Evolutionary conservation across 2,797 vertebrate genomes (phyloP), one percentile per base, ranked within the genome.

Genomic region (Buphagus erythrorhynchus): DNA sequence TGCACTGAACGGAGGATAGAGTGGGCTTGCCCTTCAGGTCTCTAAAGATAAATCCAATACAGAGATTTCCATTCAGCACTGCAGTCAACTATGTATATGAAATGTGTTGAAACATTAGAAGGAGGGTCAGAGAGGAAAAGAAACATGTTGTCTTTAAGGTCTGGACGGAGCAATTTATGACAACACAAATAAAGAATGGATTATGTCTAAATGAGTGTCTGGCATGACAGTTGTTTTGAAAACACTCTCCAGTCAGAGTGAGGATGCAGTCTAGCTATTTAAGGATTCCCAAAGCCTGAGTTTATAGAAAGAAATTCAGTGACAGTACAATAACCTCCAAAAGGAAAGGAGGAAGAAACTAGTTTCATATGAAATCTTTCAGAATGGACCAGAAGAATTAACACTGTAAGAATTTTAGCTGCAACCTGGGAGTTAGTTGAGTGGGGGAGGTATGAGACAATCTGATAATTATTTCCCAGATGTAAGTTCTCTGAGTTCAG

Each of bases 101-200:
- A 86, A 90, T 69, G 48, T 88, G 14, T 38, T 83, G 43, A 91
- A 85, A 87, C 14, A 17, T 5, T 68, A 20, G 22, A 62, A 79
- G 55, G 15, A 80, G 25, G 83, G 40, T 25, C 78, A 87, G 49
- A 67, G 38, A 83, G 42, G 49, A 86, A 94, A 93, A 92, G 3
- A 84, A 93, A 73, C 28, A 43, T 7, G 9, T 35, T 76, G 82
- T 75, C 43, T 78, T 74, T 65, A 68, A 88, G 49, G 25, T 83
- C 58, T 91, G 66, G 55, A 86, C 81, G 42, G 79, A 89, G 58
- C 16, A 86, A 65, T 58, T 93, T 72, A 83, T 83, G 31, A 86
- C 31, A 90, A 91, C 36, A 93, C 40, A 92, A 92, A 79, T 87
- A 88, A 92, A 91, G 75, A 91, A 48, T 61, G 31, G 38, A 65